Percentiles rank a stretch among this genome's conserved stretches.
Evolutionary conservation across 2,888 invertebrate genomes (phyloP).

Genomic region (Margaritifera margaritifera): DNA sequence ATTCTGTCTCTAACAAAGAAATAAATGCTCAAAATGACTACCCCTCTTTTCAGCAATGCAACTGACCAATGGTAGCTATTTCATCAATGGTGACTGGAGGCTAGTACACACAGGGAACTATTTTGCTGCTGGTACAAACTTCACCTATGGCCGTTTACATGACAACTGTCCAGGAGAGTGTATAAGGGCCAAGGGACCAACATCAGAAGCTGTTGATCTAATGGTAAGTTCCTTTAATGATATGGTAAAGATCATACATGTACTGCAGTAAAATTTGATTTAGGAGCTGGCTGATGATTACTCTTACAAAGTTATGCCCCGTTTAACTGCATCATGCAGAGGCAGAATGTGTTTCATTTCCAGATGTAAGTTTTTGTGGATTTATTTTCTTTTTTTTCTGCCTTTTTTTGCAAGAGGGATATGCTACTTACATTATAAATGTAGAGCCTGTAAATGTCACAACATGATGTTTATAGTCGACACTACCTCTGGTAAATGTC

Average conservation of each 20-base stretch:
- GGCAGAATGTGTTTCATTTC: too few relatives aligned
- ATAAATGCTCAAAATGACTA: neutral
- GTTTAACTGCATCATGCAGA: too few relatives aligned
- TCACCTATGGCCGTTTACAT: slow-evolving; percentile 79
- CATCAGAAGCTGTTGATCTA: slow-evolving; percentile 84
- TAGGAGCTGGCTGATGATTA: neutral
- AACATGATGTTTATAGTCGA: too few relatives aligned
- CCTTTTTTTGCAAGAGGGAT: too few relatives aligned
- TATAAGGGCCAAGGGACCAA: slow-evolving; percentile 86
- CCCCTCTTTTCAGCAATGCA: slow-evolving; percentile 80
- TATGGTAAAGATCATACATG: neutral
- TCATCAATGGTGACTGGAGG: slow-evolving; percentile 89
- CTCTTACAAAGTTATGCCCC: too few relatives aligned
- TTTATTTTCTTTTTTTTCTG: too few relatives aligned
- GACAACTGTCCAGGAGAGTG: slow-evolving; percentile 77
- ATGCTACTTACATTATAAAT: too few relatives aligned
- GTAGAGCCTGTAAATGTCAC: too few relatives aligned
- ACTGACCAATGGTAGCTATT: slow-evolving; percentile 79
- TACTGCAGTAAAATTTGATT: neutral
- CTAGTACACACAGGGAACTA: slow-evolving; percentile 82
- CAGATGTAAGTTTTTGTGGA: too few relatives aligned
- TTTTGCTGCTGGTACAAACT: slow-evolving; percentile 85
- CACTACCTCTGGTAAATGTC: too few relatives aligned
- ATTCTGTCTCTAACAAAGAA: neutral
- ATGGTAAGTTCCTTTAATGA: slow-evolving; percentile 82